phyloP scores from a whole-genome alignment of 2,888 invertebrate genomes.

The Troilus luridus region DNA sequence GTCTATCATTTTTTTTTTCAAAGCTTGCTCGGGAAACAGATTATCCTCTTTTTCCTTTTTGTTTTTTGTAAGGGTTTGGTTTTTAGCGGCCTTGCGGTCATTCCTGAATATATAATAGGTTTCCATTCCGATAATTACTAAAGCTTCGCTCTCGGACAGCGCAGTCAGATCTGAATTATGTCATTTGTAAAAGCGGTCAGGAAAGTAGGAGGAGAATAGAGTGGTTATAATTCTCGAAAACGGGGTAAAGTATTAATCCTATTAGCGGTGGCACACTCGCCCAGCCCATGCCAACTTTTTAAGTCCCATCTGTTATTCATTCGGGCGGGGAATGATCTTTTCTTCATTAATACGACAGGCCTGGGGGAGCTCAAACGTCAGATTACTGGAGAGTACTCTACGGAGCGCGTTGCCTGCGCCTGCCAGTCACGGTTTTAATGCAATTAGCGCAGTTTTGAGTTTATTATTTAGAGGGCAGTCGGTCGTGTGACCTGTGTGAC shows the following conservation, averaged over 20 bases:
- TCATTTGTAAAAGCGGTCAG: background rate
- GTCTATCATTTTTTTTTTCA: no score
- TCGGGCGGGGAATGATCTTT: background rate
- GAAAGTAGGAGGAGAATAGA: background rate
- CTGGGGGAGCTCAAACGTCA: background rate
- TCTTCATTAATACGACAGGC: slow-evolving; percentile 17
- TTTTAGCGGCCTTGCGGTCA: background rate
- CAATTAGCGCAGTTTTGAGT: background rate
- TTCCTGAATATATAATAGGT: background rate
- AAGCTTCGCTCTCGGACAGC: background rate
- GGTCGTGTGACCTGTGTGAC: background rate
- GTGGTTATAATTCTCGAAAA: background rate
- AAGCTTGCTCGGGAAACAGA: no score
- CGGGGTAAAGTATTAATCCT: background rate
- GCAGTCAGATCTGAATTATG: background rate
- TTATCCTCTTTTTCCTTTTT: no score
- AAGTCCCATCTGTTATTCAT: slow-evolving; percentile 12
- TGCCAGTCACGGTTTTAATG: background rate
- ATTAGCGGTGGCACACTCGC: background rate
- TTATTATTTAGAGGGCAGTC: background rate
- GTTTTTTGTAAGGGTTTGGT: no score
- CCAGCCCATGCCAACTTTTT: background rate
- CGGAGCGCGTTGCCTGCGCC: background rate
- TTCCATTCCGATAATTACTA: background rate
- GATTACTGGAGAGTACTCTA: background rate